Percentiles rank a stretch among this genome's conserved stretches.
Evolutionary conservation across 2,888 invertebrate species (phyloP).

Genomic region (Folsomia candida): DNA sequence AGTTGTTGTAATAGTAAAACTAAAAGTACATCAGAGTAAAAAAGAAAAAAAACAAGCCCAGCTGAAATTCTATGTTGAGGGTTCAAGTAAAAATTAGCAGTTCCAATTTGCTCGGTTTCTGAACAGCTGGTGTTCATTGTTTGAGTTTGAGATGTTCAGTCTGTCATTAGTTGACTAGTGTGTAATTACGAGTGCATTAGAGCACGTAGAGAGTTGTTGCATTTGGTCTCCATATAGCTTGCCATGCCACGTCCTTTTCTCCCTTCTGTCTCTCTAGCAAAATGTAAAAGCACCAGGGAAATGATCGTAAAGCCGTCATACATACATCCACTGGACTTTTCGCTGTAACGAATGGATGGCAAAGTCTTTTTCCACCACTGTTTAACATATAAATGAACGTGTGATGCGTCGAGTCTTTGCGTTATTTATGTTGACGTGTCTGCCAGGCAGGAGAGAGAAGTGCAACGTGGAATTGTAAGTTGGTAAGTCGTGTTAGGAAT

Average conservation of each 20-base stretch:
- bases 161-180: conserved; percentile 9
- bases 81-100: neutral
- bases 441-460: neutral
- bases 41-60: neutral
- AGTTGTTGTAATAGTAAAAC: neutral
- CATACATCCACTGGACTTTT: too few species aligned
- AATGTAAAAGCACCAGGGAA: neutral
- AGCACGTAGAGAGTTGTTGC: neutral
- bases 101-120: neutral
- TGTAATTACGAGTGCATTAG: conserved; percentile 10
- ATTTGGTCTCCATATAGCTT: neutral
- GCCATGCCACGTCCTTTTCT: neutral
- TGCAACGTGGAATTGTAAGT: conserved; percentile 5
- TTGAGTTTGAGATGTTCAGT: conserved; percentile 8
- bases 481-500: neutral
- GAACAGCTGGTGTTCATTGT: conserved; percentile 8
- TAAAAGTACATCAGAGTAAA: too few species aligned
- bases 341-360: neutral
- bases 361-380: neutral
- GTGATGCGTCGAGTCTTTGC: conserved; percentile 5
- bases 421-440: conserved; percentile 4
- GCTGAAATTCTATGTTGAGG: neutral
- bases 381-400: conserved; percentile 8
- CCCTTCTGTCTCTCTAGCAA: neutral
- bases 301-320: too few species aligned